These are phyloP conservation scores for Rhopalosiphum padi DNA, from an alignment of 1,140 invertebrate species.

Conservation along the genomic window DNA sequence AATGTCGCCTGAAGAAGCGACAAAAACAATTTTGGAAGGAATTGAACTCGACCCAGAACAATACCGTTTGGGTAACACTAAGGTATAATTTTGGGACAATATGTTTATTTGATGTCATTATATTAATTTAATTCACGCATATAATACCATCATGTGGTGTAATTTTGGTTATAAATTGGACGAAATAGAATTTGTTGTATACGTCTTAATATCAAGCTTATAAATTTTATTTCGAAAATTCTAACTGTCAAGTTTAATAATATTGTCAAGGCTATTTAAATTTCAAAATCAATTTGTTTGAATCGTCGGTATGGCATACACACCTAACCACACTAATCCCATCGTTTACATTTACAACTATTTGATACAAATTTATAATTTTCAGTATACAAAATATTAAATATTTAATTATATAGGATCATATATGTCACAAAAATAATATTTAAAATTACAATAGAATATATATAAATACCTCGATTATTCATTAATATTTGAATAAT, in stretches of 20 bases:
- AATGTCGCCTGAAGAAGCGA: conserved; percentile 81
- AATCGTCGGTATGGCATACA: background rate
- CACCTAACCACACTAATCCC: background rate
- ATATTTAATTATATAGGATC: background rate
- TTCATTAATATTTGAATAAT: background rate
- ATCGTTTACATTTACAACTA: background rate
- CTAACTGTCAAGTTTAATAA: background rate
- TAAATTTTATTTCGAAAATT: background rate
- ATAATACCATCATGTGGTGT: conserved; percentile 34
- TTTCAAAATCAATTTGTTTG: background rate
- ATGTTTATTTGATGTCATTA: background rate
- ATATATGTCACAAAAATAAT: background rate
- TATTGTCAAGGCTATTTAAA: background rate
- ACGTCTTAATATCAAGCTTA: background rate
- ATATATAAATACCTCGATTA: background rate
- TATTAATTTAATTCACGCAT: background rate
- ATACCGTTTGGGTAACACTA: conserved; percentile 94
- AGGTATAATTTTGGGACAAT: conserved; percentile 71
- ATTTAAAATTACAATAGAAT: background rate
- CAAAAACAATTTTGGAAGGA: conserved; percentile 86
- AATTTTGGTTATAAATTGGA: conserved; percentile 3
- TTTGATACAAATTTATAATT: background rate
- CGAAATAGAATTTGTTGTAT: background rate
- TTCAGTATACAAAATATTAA: background rate
- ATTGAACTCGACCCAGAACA: conserved; percentile 87